phyloP scores from a whole-genome alignment of 2,797 vertebrate genomes.

The Rallus crepitans region DNA sequence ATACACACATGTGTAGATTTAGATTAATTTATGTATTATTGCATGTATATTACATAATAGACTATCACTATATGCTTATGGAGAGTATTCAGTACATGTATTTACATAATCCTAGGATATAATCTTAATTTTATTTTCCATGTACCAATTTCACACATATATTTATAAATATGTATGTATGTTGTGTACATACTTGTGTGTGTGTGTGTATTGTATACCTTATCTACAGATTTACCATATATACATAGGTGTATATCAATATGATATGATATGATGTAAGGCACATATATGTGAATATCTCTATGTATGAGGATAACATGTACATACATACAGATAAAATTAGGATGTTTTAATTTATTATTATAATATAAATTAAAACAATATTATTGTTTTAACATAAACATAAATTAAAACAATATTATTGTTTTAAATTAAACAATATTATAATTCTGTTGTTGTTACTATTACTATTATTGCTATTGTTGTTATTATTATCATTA shows the following conservation, averaged over 20 bases:
- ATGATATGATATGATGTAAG: neutral
- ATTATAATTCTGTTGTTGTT: too few relatives aligned
- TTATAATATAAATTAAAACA: too few relatives aligned
- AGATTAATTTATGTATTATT: neutral
- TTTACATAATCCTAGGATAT: neutral
- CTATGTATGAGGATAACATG: neutral
- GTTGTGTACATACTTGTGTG: too few relatives aligned
- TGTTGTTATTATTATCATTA: neutral
- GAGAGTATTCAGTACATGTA: neutral
- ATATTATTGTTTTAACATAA: too few relatives aligned
- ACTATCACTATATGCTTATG: neutral
- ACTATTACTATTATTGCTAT: neutral
- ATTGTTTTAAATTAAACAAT: too few relatives aligned
- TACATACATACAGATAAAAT: neutral
- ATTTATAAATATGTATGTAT: neutral
- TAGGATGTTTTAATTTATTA: neutral
- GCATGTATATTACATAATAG: neutral
- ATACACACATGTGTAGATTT: fast-evolving
- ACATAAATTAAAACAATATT: too few relatives aligned
- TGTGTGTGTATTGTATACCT: too few relatives aligned
- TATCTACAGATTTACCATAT: neutral
- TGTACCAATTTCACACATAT: neutral
- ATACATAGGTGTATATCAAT: too few relatives aligned
- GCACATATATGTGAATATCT: neutral
- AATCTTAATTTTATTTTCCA: neutral